These are phyloP conservation scores for Embidobia sp. DNA, from an alignment of 2,888 invertebrate genomes.

Conservation along the genomic window DNA sequence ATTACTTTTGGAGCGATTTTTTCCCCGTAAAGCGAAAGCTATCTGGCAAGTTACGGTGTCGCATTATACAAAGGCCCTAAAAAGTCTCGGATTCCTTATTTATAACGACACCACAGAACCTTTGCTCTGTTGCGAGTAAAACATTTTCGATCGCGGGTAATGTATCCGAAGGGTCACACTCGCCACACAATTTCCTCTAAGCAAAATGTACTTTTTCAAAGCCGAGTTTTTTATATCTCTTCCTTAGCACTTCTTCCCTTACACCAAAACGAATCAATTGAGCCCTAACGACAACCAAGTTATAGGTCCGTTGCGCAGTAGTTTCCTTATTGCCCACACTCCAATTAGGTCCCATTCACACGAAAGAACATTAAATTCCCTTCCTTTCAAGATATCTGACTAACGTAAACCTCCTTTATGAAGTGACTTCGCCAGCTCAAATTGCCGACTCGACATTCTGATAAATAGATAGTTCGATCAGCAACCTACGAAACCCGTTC, in stretches of 20 bases:
- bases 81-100: conserved; percentile 13
- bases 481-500: conserved; percentile 13
- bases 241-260: conserved; percentile 1
- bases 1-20: no score
- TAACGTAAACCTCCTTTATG: conserved; percentile 48
- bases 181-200: conserved; percentile 34
- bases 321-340: conserved; percentile 55
- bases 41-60: no score
- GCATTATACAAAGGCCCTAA: no score
- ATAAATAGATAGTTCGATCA: conserved; percentile 45
- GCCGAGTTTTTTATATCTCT: conserved; percentile 12
- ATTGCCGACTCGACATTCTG: conserved; percentile 47
- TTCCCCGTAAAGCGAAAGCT: no score
- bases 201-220: conserved; percentile 32
- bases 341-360: conserved; percentile 57
- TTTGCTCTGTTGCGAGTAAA: conserved; percentile 12
- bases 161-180: conserved; percentile 20
- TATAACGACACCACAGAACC: conserved; percentile 17
- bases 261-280: conserved; percentile 46
- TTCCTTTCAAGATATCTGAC: conserved; percentile 53
- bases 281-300: conserved; percentile 35
- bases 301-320: conserved; percentile 28
- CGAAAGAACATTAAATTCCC: conserved; percentile 56
- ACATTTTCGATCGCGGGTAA: conserved; percentile 36
- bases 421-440: conserved; percentile 34